Base-by-base conservation (phyloP, 2,113 vertebrate species). In the Phyllopteryx taeniolatus region DNA sequence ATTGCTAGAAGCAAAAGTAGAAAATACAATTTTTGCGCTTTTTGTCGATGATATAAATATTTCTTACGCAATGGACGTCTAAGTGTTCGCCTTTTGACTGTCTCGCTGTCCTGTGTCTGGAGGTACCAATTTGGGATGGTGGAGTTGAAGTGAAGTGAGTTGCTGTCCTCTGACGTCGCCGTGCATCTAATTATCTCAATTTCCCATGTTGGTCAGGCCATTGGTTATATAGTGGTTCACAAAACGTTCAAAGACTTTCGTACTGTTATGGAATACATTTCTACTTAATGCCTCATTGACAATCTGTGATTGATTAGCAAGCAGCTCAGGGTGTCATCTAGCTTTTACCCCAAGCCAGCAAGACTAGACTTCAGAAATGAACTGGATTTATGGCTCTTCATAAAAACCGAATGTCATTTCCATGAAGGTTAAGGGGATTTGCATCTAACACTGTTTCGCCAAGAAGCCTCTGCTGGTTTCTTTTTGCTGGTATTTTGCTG, bases 401-500 rank as follows among this genome's bases (percentile, higher is more conserved):
- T 61, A 61, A 61, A 61, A 61, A 17, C 31, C 35, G 7, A 61
- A 61, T 61, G 59, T 61, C 31, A 61, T 61, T 61, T 61, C 31
- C 59, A 61, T 35, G 59, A 35, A 61, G 62, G 39, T 13, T n/a
- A 22, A 43, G 39, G 39, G 39, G 12, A 43, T 64, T 64, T 44
- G 20, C 62, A 44, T 64, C 39, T 11, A 43, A 83, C 83, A 71
- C 35, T 6, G 35, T 39, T 39, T 39, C 35, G 6, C 75, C 9
- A 17, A 68, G 57, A 74, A 77, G 71, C 75, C 33, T 80, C 49
- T 66, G 86, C 79, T 81, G 77, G 22, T 59, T 59, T 4, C 8
- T 76, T 82, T 83, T 46, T 65, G 39, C 70, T 79, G 70, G 79
- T 74, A 67, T 74, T 68, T 57, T 83, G 79, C 78, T 83, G 81